These are phyloP conservation scores for Patagioenas fasciata DNA, from an alignment of 2,113 vertebrate genomes.

Conservation along the genomic window DNA sequence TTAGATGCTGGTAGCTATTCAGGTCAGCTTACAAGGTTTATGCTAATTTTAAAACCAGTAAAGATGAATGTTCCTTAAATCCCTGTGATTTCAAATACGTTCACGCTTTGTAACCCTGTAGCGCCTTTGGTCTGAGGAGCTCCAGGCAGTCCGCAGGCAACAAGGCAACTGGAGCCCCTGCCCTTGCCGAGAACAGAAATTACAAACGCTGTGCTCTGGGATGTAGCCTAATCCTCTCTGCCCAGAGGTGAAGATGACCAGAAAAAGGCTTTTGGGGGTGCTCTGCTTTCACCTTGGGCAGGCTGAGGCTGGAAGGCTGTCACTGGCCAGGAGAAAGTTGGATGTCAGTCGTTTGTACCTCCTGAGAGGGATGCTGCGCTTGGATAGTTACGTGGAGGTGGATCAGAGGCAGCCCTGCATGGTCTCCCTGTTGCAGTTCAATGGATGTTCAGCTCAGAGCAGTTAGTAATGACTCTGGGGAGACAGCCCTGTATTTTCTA, in stretches of 20 bases:
- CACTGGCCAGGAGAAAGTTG: not conserved
- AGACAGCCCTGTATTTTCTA: not conserved
- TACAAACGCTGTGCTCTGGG: not conserved
- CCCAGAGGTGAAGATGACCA: not conserved
- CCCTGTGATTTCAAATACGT: not conserved
- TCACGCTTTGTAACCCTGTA: not conserved
- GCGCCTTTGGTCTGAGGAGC: not conserved
- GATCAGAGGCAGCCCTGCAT: not conserved
- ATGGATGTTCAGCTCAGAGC: not conserved
- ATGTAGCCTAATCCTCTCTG: not conserved
- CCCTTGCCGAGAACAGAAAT: not conserved
- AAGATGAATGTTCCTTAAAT: not conserved
- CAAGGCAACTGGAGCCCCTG: not conserved
- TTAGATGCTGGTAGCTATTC: not conserved
- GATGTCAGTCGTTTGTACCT: rapidly evolving
- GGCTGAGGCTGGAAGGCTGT: not conserved
- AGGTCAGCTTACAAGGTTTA: not conserved
- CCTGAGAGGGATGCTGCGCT: not conserved
- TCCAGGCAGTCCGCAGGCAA: not conserved
- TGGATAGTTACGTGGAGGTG: not conserved
- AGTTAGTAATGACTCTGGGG: not conserved
- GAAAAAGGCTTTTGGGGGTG: not conserved
- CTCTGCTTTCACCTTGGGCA: not conserved
- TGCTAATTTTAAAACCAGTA: not conserved
- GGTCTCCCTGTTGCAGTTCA: not conserved